Conservation (phyloP, 1,140 invertebrate genomes). For the Aplysia californica region DNA sequence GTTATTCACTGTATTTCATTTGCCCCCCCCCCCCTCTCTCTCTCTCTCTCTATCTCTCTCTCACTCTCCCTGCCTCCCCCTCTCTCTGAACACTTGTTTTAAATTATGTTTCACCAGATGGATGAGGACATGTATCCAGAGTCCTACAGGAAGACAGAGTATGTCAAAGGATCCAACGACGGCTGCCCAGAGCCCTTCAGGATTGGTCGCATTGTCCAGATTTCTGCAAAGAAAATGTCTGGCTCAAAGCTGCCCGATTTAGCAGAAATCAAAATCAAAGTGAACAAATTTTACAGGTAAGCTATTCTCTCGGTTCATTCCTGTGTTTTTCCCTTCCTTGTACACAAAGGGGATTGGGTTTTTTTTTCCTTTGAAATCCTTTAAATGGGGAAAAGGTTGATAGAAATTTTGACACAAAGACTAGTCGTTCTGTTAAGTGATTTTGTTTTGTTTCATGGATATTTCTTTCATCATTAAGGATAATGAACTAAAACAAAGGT, state of each 20-base stretch:
- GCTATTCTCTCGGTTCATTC: background rate
- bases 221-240: constrained; percentile 68
- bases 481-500: too few relatives aligned
- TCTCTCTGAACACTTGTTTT: too few relatives aligned
- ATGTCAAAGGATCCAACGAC: constrained; percentile 80
- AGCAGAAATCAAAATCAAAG: constrained; percentile 75
- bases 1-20: too few relatives aligned
- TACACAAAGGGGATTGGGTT: background rate
- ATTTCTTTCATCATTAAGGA: too few relatives aligned
- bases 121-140: constrained; percentile 83
- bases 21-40: too few relatives aligned
- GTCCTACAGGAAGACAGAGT: constrained; percentile 76
- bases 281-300: constrained; percentile 77
- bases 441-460: too few relatives aligned
- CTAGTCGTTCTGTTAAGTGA: too few relatives aligned
- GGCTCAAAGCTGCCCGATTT: constrained; percentile 62
- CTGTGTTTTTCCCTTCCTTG: background rate
- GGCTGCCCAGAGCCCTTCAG: constrained; percentile 82
- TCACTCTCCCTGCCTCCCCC: too few relatives aligned
- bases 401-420: too few relatives aligned
- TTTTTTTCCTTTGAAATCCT: background rate
- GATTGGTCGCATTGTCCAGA: constrained; percentile 76
- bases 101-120: constrained; percentile 64
- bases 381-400: too few relatives aligned
- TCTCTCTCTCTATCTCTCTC: too few relatives aligned